Conservation (phyloP, 2,113 vertebrate species). For the Thunnus maccoyii region DNA sequence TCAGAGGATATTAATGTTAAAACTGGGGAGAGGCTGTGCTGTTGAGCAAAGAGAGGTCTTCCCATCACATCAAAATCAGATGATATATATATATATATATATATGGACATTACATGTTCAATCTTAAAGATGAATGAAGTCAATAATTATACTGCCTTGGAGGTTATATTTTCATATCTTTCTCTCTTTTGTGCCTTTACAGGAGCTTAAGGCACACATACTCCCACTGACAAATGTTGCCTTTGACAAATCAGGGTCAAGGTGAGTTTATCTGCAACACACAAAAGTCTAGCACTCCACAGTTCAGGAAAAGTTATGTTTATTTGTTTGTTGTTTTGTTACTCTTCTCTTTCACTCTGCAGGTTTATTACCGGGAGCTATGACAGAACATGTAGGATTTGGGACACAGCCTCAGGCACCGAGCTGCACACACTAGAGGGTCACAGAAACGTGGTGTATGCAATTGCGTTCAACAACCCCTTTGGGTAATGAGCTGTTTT, state of each 20-base stretch:
- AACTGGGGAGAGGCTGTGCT: background rate
- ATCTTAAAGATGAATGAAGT: conserved; percentile 58
- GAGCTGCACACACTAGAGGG: conserved; percentile 89
- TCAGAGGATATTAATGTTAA: background rate
- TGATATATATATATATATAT: conserved; percentile 41
- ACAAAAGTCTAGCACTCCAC: background rate
- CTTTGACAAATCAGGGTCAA: conserved; percentile 96
- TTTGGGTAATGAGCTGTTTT: conserved; percentile 88
- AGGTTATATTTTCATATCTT: conserved; percentile 29
- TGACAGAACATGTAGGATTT: conserved; percentile 95
- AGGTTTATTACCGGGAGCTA: conserved; percentile 99
- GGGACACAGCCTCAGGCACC: conserved; percentile 92
- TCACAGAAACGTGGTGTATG: conserved; percentile 94
- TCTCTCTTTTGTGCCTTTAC: conserved; percentile 40
- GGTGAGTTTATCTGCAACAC: conserved; percentile 84
- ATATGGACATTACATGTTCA: conserved; percentile 36
- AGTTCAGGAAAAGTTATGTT: background rate
- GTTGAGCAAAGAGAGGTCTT: background rate
- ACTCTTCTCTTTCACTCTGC: conserved; percentile 35
- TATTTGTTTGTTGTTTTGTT: background rate
- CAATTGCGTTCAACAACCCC: conserved; percentile 96
- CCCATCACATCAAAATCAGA: conserved; percentile 32
- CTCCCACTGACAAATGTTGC: conserved; percentile 96
- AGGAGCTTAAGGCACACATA: conserved; percentile 93
- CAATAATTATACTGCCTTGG: background rate